A percentile compares a stretch with the other conserved stretches of the same genome.
Conservation (phyloP, 2,797 vertebrate genomes). For the Molossus molossus region DNA sequence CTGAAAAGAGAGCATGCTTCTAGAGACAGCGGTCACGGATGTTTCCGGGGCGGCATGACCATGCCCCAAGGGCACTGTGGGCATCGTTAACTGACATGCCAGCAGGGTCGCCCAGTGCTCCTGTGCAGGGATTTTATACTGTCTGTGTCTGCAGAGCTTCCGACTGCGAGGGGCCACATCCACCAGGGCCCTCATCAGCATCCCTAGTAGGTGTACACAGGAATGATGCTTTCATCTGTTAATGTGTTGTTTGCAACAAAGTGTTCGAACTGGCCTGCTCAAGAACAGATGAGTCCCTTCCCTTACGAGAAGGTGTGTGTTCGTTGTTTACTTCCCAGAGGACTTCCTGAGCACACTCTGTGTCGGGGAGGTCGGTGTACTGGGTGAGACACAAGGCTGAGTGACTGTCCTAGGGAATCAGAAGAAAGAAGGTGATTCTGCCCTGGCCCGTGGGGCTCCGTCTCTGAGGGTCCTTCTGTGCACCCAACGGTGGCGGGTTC, state of each 20-base stretch:
- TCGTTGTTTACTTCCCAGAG: background rate
- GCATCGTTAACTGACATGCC: accelerated
- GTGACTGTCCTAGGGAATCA: background rate
- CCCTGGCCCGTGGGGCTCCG: too few species aligned
- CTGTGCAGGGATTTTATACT: accelerated
- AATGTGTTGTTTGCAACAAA: background rate
- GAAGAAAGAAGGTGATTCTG: background rate
- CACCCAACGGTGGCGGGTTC: too few species aligned
- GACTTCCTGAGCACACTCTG: background rate
- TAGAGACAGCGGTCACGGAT: accelerated
- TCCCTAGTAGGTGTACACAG: too few species aligned
- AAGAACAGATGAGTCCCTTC: background rate
- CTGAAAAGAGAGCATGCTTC: background rate
- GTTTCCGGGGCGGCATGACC: accelerated
- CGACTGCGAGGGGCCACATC: too few species aligned
- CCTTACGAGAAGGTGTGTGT: background rate
- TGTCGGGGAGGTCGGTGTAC: too few species aligned
- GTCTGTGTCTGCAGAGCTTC: background rate
- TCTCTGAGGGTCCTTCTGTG: too few species aligned
- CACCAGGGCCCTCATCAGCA: background rate
- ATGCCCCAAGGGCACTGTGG: accelerated
- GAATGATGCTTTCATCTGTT: background rate
- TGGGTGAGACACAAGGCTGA: background rate
- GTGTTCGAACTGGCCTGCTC: too few species aligned
- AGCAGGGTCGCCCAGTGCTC: accelerated